Evolutionary conservation across 2,113 vertebrate species (phyloP).

Genomic region (Probosciger aterrimus): DNA sequence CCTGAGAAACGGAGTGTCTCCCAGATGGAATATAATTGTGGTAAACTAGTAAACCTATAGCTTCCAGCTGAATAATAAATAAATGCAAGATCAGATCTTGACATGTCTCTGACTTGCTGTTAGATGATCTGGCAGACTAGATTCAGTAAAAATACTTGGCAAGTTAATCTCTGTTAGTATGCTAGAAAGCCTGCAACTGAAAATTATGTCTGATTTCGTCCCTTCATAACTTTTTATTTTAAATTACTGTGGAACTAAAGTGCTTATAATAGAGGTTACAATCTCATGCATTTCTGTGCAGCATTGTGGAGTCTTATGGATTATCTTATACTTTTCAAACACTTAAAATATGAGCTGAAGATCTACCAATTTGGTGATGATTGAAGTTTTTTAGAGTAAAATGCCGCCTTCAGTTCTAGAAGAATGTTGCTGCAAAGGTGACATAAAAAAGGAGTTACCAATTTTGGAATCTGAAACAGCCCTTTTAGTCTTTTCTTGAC

Average conservation of each 20-base stretch:
- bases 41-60: not conserved
- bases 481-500: not conserved
- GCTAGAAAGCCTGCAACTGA: not conserved
- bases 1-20: not conserved
- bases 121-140: not conserved
- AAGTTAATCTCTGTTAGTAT: not conserved
- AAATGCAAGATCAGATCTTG: not conserved
- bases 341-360: not conserved
- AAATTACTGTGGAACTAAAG: not conserved
- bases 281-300: not conserved
- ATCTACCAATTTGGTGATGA: not conserved
- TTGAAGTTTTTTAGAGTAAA: not conserved
- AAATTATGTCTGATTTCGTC: not conserved
- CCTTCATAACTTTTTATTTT: not conserved
- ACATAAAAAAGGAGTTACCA: not conserved
- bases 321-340: not conserved
- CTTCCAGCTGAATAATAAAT: constrained; percentile 30
- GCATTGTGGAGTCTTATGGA: not conserved
- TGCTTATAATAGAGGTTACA: not conserved
- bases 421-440: not conserved
- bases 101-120: not conserved
- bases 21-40: not conserved
- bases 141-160: constrained; percentile 20
- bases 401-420: not conserved
- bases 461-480: not conserved